These are phyloP conservation scores for Manis javanica DNA, from an alignment of 2,797 vertebrate genomes.

Conservation along the genomic window DNA sequence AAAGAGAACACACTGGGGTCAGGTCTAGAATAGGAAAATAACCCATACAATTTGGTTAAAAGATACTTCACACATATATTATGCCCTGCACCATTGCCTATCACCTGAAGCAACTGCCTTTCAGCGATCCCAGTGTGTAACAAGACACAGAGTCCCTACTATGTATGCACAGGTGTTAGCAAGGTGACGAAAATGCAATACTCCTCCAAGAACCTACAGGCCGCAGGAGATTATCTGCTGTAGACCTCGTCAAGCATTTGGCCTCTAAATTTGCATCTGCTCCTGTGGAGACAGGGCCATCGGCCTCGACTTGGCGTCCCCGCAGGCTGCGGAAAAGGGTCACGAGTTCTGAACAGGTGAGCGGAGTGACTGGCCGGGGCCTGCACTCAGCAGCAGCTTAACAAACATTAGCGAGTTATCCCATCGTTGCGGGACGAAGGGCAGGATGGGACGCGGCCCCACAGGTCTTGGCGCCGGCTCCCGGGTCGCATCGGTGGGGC, in stretches of 20 bases:
- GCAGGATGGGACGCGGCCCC: too few species aligned
- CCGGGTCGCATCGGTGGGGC: too few species aligned
- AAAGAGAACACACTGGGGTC: not conserved
- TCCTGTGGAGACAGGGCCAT: constrained; percentile 23
- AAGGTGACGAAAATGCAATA: not conserved
- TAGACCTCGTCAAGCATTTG: not conserved
- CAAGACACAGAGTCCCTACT: not conserved
- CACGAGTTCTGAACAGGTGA: not conserved
- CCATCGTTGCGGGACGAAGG: too few species aligned
- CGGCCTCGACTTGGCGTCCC: not conserved
- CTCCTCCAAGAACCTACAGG: not conserved
- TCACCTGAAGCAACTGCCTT: not conserved
- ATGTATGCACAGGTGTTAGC: fast-evolving
- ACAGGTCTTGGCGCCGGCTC: too few species aligned
- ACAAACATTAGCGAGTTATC: not conserved
- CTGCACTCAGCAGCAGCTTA: constrained; percentile 40
- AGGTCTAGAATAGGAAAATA: not conserved
- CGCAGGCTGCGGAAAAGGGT: not conserved
- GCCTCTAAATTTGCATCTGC: not conserved
- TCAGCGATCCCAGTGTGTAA: not conserved
- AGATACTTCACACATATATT: not conserved
- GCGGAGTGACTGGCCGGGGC: not conserved
- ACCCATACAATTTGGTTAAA: not conserved
- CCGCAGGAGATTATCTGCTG: not conserved
- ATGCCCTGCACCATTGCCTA: fast-evolving